Conservation (phyloP, 2,888 invertebrate species). For the Anthophora plumipes region DNA sequence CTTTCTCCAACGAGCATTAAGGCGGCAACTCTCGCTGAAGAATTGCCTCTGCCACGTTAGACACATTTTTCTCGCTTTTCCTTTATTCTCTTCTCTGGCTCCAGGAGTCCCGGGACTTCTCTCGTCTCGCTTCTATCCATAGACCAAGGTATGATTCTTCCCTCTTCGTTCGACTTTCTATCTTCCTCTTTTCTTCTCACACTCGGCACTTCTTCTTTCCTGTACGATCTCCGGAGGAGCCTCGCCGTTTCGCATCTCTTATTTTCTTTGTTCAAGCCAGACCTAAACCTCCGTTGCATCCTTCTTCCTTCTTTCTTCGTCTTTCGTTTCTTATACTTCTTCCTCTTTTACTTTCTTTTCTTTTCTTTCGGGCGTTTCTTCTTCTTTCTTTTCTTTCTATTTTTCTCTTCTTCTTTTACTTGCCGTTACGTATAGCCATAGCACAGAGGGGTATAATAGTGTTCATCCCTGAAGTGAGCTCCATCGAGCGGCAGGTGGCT, state of each 20-base stretch:
- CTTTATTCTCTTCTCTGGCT: conserved; percentile 83
- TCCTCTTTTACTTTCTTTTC: conserved; percentile 38
- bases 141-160: not conserved
- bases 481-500: conserved; percentile 84
- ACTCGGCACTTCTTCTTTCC: conserved; percentile 43
- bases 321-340: conserved; percentile 27
- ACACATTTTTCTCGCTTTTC: conserved; percentile 85
- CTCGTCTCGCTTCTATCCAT: conserved; percentile 47
- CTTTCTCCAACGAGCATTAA: conserved; percentile 82
- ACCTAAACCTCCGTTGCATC: conserved; percentile 66
- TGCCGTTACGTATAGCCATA: conserved; percentile 64
- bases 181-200: conserved; percentile 43
- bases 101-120: conserved; percentile 75
- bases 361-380: too few species aligned
- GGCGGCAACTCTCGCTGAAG: conserved; percentile 85
- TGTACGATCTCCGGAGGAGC: conserved; percentile 66
- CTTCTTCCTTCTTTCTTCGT: conserved; percentile 25
- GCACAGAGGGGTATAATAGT: conserved; percentile 80
- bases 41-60: conserved; percentile 84
- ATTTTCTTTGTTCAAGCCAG: conserved; percentile 81
- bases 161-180: conserved; percentile 9
- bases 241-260: conserved; percentile 81
- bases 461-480: conserved; percentile 83
- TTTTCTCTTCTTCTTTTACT: conserved; percentile 9
- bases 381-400: conserved; percentile 69